Evolutionary conservation across 2,888 invertebrate genomes (phyloP).

Genomic region (Lypha dubia): DNA sequence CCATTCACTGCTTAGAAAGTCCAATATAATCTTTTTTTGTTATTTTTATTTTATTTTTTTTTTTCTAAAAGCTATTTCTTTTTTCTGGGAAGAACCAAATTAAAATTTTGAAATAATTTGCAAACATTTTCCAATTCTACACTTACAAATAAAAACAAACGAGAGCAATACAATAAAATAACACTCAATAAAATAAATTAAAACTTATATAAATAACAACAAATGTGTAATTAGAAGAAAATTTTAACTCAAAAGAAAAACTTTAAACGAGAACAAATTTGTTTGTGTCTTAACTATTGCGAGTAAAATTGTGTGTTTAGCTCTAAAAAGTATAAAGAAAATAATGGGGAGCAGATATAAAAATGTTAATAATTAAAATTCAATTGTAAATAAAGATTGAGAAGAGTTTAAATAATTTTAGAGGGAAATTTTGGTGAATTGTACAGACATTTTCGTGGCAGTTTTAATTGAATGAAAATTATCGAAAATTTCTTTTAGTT

Average conservation of each 20-base stretch:
- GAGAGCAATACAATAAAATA: not conserved
- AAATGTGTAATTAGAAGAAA: not conserved
- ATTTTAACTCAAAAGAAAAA: not conserved
- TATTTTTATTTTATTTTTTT: too few relatives aligned
- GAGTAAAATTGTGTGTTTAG: slow-evolving; percentile 27
- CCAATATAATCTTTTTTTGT: too few relatives aligned
- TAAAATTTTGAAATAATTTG: slow-evolving; percentile 11
- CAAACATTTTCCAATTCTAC: slow-evolving; percentile 44
- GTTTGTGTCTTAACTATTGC: slow-evolving; percentile 18
- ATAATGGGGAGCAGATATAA: not conserved
- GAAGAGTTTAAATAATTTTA: slow-evolving; percentile 51
- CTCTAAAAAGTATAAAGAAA: slow-evolving; percentile 22
- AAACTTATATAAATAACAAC: not conserved
- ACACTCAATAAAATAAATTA: not conserved
- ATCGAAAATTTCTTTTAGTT: slow-evolving; percentile 10
- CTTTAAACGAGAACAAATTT: slow-evolving; percentile 15
- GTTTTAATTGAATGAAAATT: slow-evolving; percentile 15
- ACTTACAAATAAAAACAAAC: not conserved
- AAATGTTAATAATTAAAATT: slow-evolving; percentile 13
- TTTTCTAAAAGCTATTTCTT: not conserved
- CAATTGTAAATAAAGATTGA: slow-evolving; percentile 60
- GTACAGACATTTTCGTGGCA: slow-evolving; percentile 13
- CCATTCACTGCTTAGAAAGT: too few relatives aligned
- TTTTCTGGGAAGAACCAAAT: not conserved
- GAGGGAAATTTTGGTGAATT: slow-evolving; percentile 61